Base-by-base conservation (phyloP, 2,797 vertebrate species). In the Apogon hyalosoma region DNA sequence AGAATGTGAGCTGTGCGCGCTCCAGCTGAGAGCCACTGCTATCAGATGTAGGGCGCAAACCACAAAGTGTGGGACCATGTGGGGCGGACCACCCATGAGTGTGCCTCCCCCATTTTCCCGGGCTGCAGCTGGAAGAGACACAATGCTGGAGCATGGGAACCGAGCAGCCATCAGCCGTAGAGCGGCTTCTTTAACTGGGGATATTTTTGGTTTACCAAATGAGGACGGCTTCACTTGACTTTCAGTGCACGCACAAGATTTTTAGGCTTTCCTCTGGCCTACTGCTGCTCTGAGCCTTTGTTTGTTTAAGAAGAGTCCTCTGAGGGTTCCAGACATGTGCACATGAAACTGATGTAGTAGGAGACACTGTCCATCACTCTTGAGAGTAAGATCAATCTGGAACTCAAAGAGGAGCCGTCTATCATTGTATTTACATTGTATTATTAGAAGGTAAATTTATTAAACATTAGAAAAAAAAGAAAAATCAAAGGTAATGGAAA, bases 21-120 rank as follows among this genome's bases (percentile, higher is more conserved):
- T 79, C 82, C 90, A 86, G 88, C 92, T 87, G 87, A 92, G 87
- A 88, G 89, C 87, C 91, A 87, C 88, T 63, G 86, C 87, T 89
- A 91, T 93, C 91, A 90, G 89, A 92, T 92, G 91, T 80, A 89
- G 85, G 89, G 89, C 85, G 72, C 91, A 92, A 90, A 93, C 92
- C 92, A n/a, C 92, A 93, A 76, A 89, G 86, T 85, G 85, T 78
- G 89, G 87, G 83, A 90, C 88, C 88, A 77, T 92, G 92, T 91
- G 92, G 88, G 91, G 87, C 69, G 67, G 92, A 93, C 92, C 92
- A 93, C 93, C 92, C 92, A 79, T 91, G 90, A 91, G 77, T 33
- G 46, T 53, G 73, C 76, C 75, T 39, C 75, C 67, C 69, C 72
- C 75, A 51, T 69, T 69, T 82, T 69, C 81, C 75, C 84, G 18